These are phyloP conservation scores for Helicorthomorpha holstii DNA, from an alignment of 1,140 invertebrate genomes.

Conservation along the genomic window DNA sequence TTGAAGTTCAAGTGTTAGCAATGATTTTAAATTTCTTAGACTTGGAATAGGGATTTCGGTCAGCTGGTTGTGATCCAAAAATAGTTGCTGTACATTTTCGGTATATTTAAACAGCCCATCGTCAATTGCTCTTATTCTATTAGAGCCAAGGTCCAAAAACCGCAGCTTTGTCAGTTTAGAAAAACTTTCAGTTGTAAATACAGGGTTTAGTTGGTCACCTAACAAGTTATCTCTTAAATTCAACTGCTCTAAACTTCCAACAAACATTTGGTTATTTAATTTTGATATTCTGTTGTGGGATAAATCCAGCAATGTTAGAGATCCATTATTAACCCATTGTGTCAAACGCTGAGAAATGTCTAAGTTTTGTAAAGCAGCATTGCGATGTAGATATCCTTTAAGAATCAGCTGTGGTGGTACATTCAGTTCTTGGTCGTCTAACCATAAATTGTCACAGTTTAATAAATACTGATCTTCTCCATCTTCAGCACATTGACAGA, in stretches of 20 bases:
- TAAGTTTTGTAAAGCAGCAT: no score
- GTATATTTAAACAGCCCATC: conserved; percentile 71
- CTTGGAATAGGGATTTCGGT: conserved; percentile 51
- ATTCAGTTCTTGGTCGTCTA: no score
- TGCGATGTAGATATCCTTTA: no score
- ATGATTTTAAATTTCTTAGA: conserved; percentile 51
- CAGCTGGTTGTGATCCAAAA: conserved; percentile 59
- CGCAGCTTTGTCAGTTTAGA: conserved; percentile 28
- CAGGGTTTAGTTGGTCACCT: conserved; percentile 73
- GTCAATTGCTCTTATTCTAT: conserved; percentile 58
- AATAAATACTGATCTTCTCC: no score
- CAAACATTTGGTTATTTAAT: no score
- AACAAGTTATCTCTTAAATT: conserved; percentile 59
- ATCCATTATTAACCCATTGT: no score
- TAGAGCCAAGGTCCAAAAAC: conserved; percentile 55
- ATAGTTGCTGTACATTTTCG: conserved; percentile 43
- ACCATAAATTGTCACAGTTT: no score
- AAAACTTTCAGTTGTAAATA: conserved; percentile 61
- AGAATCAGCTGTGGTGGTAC: no score
- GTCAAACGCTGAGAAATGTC: no score
- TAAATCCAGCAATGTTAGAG: no score
- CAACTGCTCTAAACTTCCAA: conserved; percentile 55
- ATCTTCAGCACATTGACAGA: no score
- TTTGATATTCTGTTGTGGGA: no score
- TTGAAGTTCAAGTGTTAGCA: conserved; percentile 50